phyloP scores from a whole-genome alignment of 2,888 invertebrate genomes.

The Adineta ricciae region DNA sequence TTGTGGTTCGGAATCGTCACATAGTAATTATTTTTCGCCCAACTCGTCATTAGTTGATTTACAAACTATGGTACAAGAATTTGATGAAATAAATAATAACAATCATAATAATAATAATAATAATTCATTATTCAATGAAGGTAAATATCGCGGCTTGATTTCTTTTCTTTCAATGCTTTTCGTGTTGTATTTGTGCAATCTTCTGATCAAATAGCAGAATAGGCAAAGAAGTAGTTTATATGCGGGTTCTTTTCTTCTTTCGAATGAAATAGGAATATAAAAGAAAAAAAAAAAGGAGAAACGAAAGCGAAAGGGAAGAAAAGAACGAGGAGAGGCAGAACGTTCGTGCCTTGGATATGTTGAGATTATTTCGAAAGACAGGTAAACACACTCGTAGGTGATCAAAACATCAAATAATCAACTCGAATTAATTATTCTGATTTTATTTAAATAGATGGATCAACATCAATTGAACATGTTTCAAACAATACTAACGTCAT shows the following conservation, averaged over 20 bases:
- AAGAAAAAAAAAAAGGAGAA: background rate
- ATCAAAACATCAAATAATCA: background rate
- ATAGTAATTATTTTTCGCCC: slow-evolving; percentile 6
- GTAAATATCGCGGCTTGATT: background rate
- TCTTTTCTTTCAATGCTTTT: background rate
- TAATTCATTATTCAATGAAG: background rate
- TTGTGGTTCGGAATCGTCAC: background rate
- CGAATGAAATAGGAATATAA: background rate
- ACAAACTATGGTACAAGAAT: background rate
- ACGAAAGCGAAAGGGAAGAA: background rate
- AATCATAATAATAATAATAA: background rate
- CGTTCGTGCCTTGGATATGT: background rate
- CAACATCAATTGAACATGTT: background rate
- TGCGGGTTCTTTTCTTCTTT: background rate
- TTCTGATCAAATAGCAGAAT: background rate
- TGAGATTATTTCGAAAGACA: background rate
- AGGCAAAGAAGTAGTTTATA: background rate
- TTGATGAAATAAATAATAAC: background rate
- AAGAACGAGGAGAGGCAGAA: background rate
- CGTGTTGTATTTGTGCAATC: background rate
- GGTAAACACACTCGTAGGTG: background rate
- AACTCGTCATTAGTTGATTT: background rate
- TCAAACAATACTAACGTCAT: background rate
- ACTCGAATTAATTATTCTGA: background rate
- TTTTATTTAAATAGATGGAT: slow-evolving; percentile 9